phyloP scores from a whole-genome alignment of 2,888 invertebrate genomes.

The Dynastes tityus region DNA sequence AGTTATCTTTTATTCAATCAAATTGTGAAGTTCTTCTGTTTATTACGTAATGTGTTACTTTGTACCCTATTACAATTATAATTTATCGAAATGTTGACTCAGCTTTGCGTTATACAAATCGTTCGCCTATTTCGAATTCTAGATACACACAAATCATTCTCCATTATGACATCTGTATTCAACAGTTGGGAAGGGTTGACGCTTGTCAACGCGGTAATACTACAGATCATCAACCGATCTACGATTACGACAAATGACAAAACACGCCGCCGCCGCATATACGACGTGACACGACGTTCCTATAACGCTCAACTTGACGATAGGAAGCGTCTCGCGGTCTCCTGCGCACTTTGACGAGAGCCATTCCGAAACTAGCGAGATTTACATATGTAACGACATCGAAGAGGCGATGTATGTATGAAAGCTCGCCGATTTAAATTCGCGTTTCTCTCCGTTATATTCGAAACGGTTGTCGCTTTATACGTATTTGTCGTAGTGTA shows the following conservation, averaged over 20 bases:
- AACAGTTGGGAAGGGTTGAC: too few relatives aligned
- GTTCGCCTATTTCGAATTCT: too few relatives aligned
- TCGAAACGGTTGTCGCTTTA: not conserved
- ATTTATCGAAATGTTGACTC: too few relatives aligned
- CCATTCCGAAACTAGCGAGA: conserved; percentile 14
- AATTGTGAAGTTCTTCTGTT: too few relatives aligned
- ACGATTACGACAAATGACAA: conserved; percentile 29
- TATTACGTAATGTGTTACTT: too few relatives aligned
- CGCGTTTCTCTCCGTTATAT: not conserved
- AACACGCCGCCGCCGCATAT: conserved; percentile 7
- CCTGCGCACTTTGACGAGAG: conserved; percentile 19
- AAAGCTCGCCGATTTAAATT: conserved; percentile 32
- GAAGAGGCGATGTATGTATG: conserved; percentile 25
- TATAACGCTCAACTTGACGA: conserved; percentile 41
- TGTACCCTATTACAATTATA: too few relatives aligned
- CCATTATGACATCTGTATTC: too few relatives aligned
- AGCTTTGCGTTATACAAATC: too few relatives aligned
- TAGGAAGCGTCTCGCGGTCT: conserved; percentile 28
- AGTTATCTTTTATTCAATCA: too few relatives aligned
- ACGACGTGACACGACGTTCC: conserved; percentile 2
- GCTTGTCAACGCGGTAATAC: conserved; percentile 1
- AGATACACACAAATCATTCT: too few relatives aligned
- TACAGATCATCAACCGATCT: conserved; percentile 23
- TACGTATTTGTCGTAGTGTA: conserved; percentile 11
- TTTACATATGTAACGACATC: conserved; percentile 31